Base-by-base conservation (phyloP, 1,140 invertebrate species). In the Daktulosphaira vitifoliae region DNA sequence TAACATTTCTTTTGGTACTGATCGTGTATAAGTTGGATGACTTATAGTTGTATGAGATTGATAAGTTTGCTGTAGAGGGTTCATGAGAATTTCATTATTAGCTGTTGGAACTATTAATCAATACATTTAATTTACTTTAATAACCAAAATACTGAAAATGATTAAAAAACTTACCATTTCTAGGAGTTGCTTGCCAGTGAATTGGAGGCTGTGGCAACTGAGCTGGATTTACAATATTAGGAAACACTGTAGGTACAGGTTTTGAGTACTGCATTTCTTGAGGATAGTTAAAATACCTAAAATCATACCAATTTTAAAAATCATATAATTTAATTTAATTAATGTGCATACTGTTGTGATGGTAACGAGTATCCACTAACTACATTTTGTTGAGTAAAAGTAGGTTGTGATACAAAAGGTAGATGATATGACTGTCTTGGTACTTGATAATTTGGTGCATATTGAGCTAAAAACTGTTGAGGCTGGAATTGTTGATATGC, bases 171-270 rank as follows among this genome's bases (percentile, higher is more conserved):
- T 62, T 62, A 62, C 56, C 11, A 33, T 62, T 62, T 48, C 42
- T 62, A 15, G 26, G 25, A 5, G n/a, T 23, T 0, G 18, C 38
- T 48, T 62, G 56, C 56, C 56, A 62, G 44, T 62, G 56, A 2
- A 62, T 11, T 29, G 56, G 56, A 13, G 56, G 56, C 18, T 62
- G 56, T 7, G 56, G 56, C 25, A 62, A 62, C 22, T 48, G 56
- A n/a, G 56, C 44, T 20, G 56, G 39, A 48, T 29, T 62, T 37
- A 62, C 25, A 6, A 62, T 29, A 48, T 16, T 48, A n/a, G n/a
- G 44, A 20, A 33, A 62, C 18, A 29, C n/a, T 33, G 29, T 33
- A 26, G 56, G 56, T 33, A 62, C 16, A 20, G 23, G 3, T 29
- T 62, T 62, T 0, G 56, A n/a, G 20, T 29, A 62, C 16, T 33